Percentiles rank a stretch among this genome's conserved stretches.
Conservation (phyloP, 2,113 vertebrate genomes). For the Gambusia holbrooki region DNA sequence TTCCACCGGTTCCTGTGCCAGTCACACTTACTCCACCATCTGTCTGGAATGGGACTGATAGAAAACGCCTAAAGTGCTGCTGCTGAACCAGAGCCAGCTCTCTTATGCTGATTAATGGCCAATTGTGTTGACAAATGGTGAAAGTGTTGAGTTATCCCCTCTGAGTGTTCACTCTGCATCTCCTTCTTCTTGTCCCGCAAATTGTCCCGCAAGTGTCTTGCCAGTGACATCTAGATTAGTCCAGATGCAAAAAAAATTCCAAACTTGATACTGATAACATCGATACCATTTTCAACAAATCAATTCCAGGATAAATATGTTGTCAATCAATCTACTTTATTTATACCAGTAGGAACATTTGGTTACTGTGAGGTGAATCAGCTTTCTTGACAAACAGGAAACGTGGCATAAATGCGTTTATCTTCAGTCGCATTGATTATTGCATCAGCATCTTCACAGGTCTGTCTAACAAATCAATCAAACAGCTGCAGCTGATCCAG, state of each 20-base stretch:
- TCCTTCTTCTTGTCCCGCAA: neutral
- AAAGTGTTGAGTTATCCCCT: constrained; percentile 9
- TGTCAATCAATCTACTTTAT: neutral
- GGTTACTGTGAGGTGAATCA: no score
- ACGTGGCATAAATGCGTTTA: no score
- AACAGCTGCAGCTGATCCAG: no score
- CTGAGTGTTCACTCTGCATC: neutral
- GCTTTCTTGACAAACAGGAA: no score
- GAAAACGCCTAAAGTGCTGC: constrained; percentile 65
- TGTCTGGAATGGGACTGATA: constrained; percentile 68
- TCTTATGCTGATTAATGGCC: constrained; percentile 45
- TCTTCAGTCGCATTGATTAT: no score
- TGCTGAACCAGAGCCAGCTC: constrained; percentile 40
- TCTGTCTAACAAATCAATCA: no score
- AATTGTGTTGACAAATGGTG: constrained; percentile 17
- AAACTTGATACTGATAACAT: neutral
- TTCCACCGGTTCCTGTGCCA: constrained; percentile 58
- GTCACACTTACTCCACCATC: constrained; percentile 64
- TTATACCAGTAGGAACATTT: no score
- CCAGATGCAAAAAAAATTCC: neutral
- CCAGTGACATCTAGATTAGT: neutral
- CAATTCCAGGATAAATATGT: neutral
- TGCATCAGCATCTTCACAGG: no score
- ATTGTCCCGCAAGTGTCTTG: neutral
- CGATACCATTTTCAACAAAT: neutral